Evolutionary conservation across 2,888 invertebrate species (phyloP).

Genomic region (Drosophila macrospina): DNA sequence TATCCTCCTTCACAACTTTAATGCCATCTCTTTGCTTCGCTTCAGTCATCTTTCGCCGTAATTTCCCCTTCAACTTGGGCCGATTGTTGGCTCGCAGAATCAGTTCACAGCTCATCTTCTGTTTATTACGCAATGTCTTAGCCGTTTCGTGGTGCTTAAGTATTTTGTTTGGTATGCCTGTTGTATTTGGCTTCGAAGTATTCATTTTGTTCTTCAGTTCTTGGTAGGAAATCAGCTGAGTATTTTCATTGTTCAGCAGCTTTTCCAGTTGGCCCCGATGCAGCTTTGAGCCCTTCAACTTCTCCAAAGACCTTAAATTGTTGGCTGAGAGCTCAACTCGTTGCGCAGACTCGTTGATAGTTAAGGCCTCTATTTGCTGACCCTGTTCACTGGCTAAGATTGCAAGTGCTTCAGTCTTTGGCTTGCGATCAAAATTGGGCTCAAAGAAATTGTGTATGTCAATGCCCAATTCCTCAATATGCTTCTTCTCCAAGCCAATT

Average conservation of each 20-base stretch:
- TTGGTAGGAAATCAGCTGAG: constrained; percentile 6
- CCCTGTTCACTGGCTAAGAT: background rate
- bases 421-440: background rate
- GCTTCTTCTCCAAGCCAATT: background rate
- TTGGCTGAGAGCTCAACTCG: background rate
- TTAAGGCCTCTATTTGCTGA: background rate
- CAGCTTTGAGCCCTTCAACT: too few relatives aligned
- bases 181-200: background rate
- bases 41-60: background rate
- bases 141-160: background rate
- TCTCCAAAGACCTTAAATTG: too few relatives aligned
- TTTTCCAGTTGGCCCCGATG: background rate
- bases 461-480: background rate
- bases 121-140: background rate
- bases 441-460: background rate
- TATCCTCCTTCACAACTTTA: background rate
- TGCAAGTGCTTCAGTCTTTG: background rate
- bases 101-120: background rate
- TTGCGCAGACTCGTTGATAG: background rate
- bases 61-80: background rate
- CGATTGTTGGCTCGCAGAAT: constrained; percentile 18
- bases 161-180: background rate
- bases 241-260: constrained; percentile 3
- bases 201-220: background rate
- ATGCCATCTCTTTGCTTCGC: background rate